Evolutionary conservation across 2,113 vertebrate genomes (phyloP).

Genomic region (Myrmophylax atrothorax): DNA sequence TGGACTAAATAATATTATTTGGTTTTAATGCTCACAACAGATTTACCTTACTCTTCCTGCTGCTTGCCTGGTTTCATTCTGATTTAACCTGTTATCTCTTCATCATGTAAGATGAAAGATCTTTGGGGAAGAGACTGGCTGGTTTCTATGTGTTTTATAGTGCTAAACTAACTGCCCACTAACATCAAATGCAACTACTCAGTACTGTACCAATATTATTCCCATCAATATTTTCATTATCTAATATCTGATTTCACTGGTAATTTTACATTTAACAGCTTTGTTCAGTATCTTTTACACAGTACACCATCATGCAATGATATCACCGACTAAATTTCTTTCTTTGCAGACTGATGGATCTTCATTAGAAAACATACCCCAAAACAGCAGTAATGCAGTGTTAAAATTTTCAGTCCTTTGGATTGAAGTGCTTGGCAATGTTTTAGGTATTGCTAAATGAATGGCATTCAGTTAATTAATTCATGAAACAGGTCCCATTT

Average conservation of each 20-base stretch:
- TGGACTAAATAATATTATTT: background rate
- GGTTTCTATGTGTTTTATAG: background rate
- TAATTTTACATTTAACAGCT: background rate
- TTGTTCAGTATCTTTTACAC: background rate
- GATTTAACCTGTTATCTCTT: background rate
- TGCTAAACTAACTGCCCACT: background rate
- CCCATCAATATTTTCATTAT: background rate
- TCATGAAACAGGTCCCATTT: background rate
- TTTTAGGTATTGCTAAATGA: background rate
- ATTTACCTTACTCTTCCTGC: background rate
- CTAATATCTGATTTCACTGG: background rate
- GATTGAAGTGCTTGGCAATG: background rate
- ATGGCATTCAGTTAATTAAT: background rate
- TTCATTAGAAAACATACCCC: background rate
- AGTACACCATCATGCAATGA: background rate
- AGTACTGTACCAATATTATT: background rate
- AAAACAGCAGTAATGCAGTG: background rate
- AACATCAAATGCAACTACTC: background rate
- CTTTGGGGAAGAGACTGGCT: background rate
- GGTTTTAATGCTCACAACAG: background rate
- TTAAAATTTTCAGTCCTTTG: background rate
- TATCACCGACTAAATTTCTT: background rate
- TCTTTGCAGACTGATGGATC: background rate
- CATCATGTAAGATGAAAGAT: background rate
- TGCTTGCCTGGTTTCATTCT: background rate